Evolutionary conservation across 23 tunicate genomes (phyloP).

Genomic region (Aplidium turbinatum): DNA sequence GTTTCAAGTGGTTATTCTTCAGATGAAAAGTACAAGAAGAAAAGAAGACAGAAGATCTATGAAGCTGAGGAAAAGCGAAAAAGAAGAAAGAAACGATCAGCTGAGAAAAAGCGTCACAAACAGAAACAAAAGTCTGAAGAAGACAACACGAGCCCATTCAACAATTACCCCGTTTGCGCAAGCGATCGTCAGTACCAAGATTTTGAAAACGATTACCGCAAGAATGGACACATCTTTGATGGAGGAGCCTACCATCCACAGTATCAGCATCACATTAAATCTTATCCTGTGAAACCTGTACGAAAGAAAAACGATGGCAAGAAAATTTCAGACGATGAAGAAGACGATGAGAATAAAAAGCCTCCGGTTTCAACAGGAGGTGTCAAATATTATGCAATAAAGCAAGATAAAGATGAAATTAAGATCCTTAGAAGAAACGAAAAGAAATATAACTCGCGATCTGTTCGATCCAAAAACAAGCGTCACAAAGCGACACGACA

Average conservation of each 20-base stretch:
- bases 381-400: constrained; percentile 62
- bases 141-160: constrained; percentile 40
- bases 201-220: constrained; percentile 79
- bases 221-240: constrained; percentile 37
- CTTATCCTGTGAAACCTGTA: constrained; percentile 58
- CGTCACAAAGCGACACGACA: background rate
- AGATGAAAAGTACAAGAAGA: no score
- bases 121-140: background rate
- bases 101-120: constrained; percentile 2
- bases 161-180: constrained; percentile 62
- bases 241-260: constrained; percentile 72
- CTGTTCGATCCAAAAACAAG: background rate
- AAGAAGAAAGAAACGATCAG: constrained; percentile 2
- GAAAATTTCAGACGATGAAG: constrained; percentile 1
- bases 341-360: constrained; percentile 11
- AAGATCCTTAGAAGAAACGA: background rate
- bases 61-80: constrained; percentile 1
- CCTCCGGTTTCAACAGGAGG: constrained; percentile 38
- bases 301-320: constrained; percentile 15
- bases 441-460: constrained; percentile 10
- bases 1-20: constrained; percentile 77
- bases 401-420: constrained; percentile 25
- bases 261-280: constrained; percentile 48
- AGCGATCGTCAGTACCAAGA: constrained; percentile 63
- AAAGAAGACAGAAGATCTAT: no score